Conservation (phyloP, 2,888 invertebrate species). For the Drosophila stalkeri region DNA sequence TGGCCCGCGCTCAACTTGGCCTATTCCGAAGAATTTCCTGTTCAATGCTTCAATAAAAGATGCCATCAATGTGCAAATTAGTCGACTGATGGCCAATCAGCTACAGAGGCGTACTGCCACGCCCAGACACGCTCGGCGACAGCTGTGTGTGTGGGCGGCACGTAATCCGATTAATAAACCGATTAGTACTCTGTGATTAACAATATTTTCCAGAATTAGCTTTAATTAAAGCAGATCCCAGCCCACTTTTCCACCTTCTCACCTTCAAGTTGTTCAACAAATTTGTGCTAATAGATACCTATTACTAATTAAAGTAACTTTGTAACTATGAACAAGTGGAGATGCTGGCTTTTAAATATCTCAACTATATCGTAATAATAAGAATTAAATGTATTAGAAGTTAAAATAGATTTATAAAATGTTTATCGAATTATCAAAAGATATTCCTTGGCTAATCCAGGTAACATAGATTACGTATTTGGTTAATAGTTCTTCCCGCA, state of each 20-base stretch:
- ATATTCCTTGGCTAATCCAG: neutral
- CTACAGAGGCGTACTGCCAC: slow-evolving; percentile 35
- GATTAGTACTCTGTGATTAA: slow-evolving; percentile 74
- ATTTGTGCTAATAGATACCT: neutral
- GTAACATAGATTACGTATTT: slow-evolving; percentile 37
- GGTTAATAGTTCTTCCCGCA: neutral
- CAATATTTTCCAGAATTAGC: slow-evolving; percentile 78
- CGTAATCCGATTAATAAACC: slow-evolving; percentile 78
- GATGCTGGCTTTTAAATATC: neutral
- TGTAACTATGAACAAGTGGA: neutral
- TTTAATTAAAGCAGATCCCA: slow-evolving; percentile 57
- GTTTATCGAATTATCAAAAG: neutral
- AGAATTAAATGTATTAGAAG: too few relatives aligned
- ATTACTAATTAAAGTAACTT: neutral
- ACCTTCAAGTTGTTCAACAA: slow-evolving; percentile 9
- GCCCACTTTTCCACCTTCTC: slow-evolving; percentile 10
- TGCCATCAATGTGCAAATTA: slow-evolving; percentile 80
- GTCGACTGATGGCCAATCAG: slow-evolving; percentile 73
- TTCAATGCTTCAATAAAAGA: slow-evolving; percentile 68
- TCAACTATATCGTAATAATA: too few relatives aligned
- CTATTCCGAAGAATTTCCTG: slow-evolving; percentile 40
- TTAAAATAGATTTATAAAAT: too few relatives aligned
- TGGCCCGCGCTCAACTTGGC: slow-evolving; percentile 37
- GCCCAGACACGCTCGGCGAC: slow-evolving; percentile 24
- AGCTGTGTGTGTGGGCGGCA: slow-evolving; percentile 40